phyloP scores from a whole-genome alignment of 2,888 invertebrate species.

The Caenorhabditis imperialis region DNA sequence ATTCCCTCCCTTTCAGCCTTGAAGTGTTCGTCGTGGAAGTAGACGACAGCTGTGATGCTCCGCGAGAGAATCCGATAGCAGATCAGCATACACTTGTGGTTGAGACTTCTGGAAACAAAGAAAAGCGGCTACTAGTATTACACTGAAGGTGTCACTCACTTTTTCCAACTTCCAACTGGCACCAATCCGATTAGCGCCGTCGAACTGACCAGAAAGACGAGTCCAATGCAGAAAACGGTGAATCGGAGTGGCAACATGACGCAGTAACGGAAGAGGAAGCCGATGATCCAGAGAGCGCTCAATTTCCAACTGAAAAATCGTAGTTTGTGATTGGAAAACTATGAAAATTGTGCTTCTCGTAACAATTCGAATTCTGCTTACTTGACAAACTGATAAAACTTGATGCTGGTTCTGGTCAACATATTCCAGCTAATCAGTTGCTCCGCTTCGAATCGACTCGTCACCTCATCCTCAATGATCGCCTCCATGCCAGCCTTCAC shows the following conservation, averaged over 20 bases:
- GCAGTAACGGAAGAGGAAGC: conserved; percentile 91
- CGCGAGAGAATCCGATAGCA: conserved; percentile 87
- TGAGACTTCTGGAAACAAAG: conserved; percentile 46
- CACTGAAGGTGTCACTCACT: conserved; percentile 42
- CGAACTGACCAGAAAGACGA: conserved; percentile 83
- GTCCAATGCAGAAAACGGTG: conserved; percentile 77
- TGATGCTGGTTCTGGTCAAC: conserved; percentile 84
- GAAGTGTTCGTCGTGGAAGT: conserved; percentile 79
- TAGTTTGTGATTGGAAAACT: background rate
- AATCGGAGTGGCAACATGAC: conserved; percentile 87
- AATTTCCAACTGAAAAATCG: conserved; percentile 81
- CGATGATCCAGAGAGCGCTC: conserved; percentile 93
- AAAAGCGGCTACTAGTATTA: no score
- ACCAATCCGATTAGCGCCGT: conserved; percentile 84
- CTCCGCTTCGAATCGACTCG: conserved; percentile 95
- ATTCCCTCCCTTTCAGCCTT: conserved; percentile 81
- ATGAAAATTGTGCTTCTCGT: background rate
- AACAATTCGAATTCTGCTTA: conserved; percentile 34
- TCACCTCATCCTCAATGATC: conserved; percentile 98
- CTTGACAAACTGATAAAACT: conserved; percentile 76
- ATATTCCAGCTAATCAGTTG: conserved; percentile 90
- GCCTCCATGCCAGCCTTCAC: conserved; percentile 87
- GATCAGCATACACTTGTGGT: conserved; percentile 84
- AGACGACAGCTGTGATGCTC: conserved; percentile 84
- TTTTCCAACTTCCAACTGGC: conserved; percentile 81